A percentile compares a stretch with the other conserved stretches of the same genome.
phyloP scores from a whole-genome alignment of 1,140 invertebrate species.

The Bombyx mandarina region DNA sequence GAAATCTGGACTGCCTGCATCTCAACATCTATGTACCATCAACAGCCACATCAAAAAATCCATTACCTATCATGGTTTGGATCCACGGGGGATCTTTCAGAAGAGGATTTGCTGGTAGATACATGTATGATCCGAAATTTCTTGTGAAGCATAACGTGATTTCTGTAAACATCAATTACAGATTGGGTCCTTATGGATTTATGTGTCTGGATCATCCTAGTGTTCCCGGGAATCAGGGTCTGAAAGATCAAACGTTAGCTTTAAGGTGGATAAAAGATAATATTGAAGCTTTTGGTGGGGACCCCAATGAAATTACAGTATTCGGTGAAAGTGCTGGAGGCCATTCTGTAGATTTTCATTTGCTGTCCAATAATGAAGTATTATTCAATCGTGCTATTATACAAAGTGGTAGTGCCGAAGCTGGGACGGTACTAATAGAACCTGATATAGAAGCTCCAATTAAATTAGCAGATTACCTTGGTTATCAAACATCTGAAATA shows the following conservation, averaged over 20 bases:
- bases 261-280: conserved; percentile 26
- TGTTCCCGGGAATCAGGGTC: conserved; percentile 21
- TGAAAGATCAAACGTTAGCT: conserved; percentile 29
- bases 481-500: conserved; percentile 12
- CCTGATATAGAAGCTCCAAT: conserved; percentile 15
- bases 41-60: conserved; percentile 6
- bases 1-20: conserved; percentile 20
- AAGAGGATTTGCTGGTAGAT: conserved; percentile 8
- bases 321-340: conserved; percentile 16
- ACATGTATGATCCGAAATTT: conserved; percentile 7
- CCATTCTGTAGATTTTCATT: conserved; percentile 18
- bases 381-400: conserved; percentile 20
- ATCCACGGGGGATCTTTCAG: conserved; percentile 16
- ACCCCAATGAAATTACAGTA: conserved; percentile 21
- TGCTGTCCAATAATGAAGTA: conserved; percentile 17
- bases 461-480: conserved; percentile 18
- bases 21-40: conserved; percentile 21
- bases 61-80: conserved; percentile 19
- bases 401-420: conserved; percentile 20
- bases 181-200: conserved; percentile 15
- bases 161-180: conserved; percentile 16
- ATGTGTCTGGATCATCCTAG: conserved; percentile 18
- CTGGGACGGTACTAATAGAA: conserved; percentile 11
- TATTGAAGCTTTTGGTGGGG: conserved; percentile 23
- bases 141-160: conserved; percentile 14